Evolutionary conservation across 2,113 vertebrate species (phyloP), one percentile per base, ranked within the genome.

Genomic region (Sapayoa aenigma): DNA sequence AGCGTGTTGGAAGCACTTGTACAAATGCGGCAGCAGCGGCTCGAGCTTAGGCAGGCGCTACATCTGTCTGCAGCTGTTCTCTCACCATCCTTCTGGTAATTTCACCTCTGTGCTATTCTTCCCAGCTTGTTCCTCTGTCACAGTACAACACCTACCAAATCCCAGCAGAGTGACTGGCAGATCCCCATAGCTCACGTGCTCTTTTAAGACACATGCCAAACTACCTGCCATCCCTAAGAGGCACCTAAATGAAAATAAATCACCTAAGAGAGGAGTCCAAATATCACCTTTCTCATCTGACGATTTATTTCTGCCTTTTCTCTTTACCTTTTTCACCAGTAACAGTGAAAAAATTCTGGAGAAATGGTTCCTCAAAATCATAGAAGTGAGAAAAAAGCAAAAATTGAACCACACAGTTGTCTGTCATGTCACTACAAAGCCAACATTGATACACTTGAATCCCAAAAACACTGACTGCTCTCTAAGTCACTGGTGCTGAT

Each of bases 141-240:
- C 24, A 56, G n/a, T 18, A 11, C n/a, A 69, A 52, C 3, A 44
- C 27, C 16, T 14, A 20, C 9, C 1, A 0, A 10, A 9, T 63
- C 60, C 5, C 8, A 9, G 17, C 2, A 33, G 16, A 58, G 19
- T 12, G 44, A 35, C 24, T 19, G 13, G 23, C 23, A 37, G 28
- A 46, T 4, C 17, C 4, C 27, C 21, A 11, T 1, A 7, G 30
- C 20, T 71, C 39, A 27, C 1, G 0, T 1, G 31, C 7, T 44
- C 42, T 42, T 39, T 37, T 12, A 68, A 30, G 42, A 18, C 13
- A 20, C 22, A 3, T 5, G 47, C 25, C 74, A 90, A 55, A 23
- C 16, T 24, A 44, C 25, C 1, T 24, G 15, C 20, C 62, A 69
- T 10, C 35, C 20, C 18, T 3, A 60, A 49, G 37, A 37, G 37